Base-by-base conservation (phyloP, 2,113 vertebrate genomes). In the Collichthys lucidus region DNA sequence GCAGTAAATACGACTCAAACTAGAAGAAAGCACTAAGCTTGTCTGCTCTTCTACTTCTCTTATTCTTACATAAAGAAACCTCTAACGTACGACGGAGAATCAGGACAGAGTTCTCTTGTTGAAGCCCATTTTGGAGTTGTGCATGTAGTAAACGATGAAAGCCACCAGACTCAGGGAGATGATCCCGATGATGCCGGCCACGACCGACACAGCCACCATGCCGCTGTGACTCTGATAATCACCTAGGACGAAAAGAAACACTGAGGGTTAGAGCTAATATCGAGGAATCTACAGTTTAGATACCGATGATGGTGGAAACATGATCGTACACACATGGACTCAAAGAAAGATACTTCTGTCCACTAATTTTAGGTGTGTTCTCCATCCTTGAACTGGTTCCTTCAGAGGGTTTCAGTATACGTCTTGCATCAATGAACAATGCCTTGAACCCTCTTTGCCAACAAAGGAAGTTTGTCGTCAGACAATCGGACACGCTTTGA, bases 151-250 rank as follows among this genome's bases (percentile, higher is more conserved):
- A 42, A 85, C 16, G 1, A 93, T 63, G 26, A 92, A 77, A 2
- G 68, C 90, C 55, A 89, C 53, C 72, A 91, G 49, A 52, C 60
- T n/a, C 4, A 94, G 11, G 20, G 87, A 90, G 47, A 92, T 20
- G 1, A 22, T 57, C 1, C 86, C 93, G 0, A 91, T 19, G 3
- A 92, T 42, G 11, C 75, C 91, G 0, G 89, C 92, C 7, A 84
- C 61, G 0, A 94, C 68, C 0, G 90, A 87, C 16, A 91, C 79
- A 0, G 78, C 83, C 42, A 90, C 16, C 77, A 90, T 31, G 0
- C 82, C 60, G 0, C 49, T 15, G 17, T 49, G 3, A 16, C 11
- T 12, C n/a, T 63, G 3, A 5, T 60, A 9, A n/a, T n/a, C 16
- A 17, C 64, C 93, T 92, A 71, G 11, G 46, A 35, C 74, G n/a